Base-by-base conservation (phyloP, 1,140 invertebrate species). In the Mya arenaria region DNA sequence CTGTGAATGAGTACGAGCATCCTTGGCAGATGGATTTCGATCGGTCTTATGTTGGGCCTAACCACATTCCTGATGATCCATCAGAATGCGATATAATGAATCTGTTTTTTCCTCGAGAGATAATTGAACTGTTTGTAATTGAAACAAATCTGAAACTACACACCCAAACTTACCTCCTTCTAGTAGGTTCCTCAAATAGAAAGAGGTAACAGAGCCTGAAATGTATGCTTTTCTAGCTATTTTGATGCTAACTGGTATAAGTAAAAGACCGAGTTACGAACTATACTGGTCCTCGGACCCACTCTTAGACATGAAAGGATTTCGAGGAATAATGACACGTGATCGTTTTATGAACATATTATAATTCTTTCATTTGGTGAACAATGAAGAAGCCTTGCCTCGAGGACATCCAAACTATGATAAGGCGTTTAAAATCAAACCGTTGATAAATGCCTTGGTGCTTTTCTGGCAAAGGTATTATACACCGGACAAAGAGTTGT, bases 401-500 rank as follows among this genome's bases (percentile, higher is more conserved):
- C 2, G 15, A 25, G 65, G 52, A 19, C 48, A 66, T n/a, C 71
- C 71, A 4, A 58, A 32, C 8, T 37, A 73, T 55, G 55, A 83
- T 28, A 69, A 25, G 28, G 73, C 52, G 1, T 44, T 28, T 55
- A 79, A 83, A 41, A 73, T 79, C 32, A 3, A 55, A n/a, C 63
- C 56, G 0, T 28, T 74, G 30, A 23, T 79, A 3, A 56, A 85
- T 5, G 25, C 28, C 23, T 25, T 78, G 17, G 56, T 79, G 4
- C 41, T 56, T 55, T 19, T 39, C n/a, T 83, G 37, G 32, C 60
- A 71, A 17, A 3, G 34, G 5, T 44, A 68, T n/a, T 85, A 65
- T 25, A 39, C 41, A 4, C 75, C 80, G 28, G 68, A 65, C 17
- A 34, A 72, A 65, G 66, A 83, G 28, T 62, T 87, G 32, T 69